Percentiles rank a stretch among this genome's conserved stretches.
Evolutionary conservation across 2,888 invertebrate genomes (phyloP).

Genomic region (Dendrolimus pini): DNA sequence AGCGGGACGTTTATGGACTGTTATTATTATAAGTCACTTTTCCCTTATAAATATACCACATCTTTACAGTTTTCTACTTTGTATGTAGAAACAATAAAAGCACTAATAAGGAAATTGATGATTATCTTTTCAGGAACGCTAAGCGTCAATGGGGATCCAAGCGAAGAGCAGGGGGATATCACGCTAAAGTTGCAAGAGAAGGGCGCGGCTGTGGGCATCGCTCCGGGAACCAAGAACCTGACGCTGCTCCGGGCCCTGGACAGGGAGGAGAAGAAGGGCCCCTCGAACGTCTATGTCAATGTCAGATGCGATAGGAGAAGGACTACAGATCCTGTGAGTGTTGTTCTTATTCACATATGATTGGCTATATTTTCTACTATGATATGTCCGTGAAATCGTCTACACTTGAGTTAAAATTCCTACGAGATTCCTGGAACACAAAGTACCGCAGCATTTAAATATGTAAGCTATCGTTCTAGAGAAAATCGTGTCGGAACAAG

Average conservation of each 20-base stretch:
- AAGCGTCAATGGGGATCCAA: slow-evolving; percentile 88
- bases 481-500: no score
- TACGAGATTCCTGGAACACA: no score
- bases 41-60: no score
- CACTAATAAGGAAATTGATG: slow-evolving; percentile 71
- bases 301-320: slow-evolving; percentile 89
- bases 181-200: slow-evolving; percentile 85
- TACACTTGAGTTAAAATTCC: background rate
- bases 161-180: slow-evolving; percentile 83
- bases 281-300: slow-evolving; percentile 90
- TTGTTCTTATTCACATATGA: background rate
- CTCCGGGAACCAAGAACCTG: slow-evolving; percentile 86
- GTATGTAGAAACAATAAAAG: no score
- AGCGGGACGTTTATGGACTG: no score
- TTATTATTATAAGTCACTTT: no score
- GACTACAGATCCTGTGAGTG: slow-evolving; percentile 83
- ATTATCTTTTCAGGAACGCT: slow-evolving; percentile 71
- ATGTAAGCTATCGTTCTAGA: no score
- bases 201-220: slow-evolving; percentile 87
- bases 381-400: background rate
- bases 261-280: slow-evolving; percentile 89
- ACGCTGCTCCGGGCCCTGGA: slow-evolving; percentile 87
- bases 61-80: no score
- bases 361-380: background rate
- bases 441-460: no score